Evolutionary conservation across 2,113 vertebrate species (phyloP).

Genomic region (Oryzias woworae): DNA sequence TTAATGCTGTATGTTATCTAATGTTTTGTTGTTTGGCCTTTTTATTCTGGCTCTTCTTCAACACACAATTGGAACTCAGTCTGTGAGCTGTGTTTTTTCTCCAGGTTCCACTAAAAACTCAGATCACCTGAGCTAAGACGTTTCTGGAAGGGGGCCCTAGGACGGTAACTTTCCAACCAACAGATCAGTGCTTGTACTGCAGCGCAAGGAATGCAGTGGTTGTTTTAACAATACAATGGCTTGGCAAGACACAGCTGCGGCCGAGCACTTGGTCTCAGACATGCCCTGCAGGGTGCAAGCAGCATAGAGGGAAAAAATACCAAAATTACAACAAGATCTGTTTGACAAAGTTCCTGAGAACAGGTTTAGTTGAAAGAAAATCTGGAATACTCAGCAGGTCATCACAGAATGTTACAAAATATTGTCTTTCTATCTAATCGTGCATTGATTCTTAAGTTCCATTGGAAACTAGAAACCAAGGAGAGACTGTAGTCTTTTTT

Average conservation of each 20-base stretch:
- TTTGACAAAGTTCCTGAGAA: conserved; percentile 24
- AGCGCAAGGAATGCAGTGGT: conserved; percentile 67
- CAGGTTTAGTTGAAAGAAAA: conserved; percentile 19
- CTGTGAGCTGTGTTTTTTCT: conserved; percentile 30
- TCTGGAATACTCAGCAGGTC: conserved; percentile 19
- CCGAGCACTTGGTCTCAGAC: conserved; percentile 52
- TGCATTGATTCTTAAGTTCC: background rate
- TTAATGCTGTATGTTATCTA: too few species aligned
- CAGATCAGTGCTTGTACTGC: conserved; percentile 43
- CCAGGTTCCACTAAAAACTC: conserved; percentile 17
- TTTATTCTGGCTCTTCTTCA: too few species aligned
- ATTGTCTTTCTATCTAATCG: background rate
- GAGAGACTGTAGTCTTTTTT: background rate
- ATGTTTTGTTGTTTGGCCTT: too few species aligned
- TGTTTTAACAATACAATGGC: conserved; percentile 73
- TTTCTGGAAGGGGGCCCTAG: conserved; percentile 45
- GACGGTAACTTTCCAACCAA: conserved; percentile 62
- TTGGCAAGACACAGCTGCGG: conserved; percentile 59
- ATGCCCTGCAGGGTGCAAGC: conserved; percentile 43
- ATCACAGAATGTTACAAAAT: background rate
- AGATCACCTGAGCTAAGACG: conserved; percentile 34
- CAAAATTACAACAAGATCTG: conserved; percentile 24
- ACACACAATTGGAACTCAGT: conserved; percentile 6
- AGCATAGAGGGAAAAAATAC: conserved; percentile 25
- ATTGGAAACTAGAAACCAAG: conserved; percentile 3